These are phyloP conservation scores for Chesias legatella DNA, from an alignment of 2,888 invertebrate species.

Conservation along the genomic window DNA sequence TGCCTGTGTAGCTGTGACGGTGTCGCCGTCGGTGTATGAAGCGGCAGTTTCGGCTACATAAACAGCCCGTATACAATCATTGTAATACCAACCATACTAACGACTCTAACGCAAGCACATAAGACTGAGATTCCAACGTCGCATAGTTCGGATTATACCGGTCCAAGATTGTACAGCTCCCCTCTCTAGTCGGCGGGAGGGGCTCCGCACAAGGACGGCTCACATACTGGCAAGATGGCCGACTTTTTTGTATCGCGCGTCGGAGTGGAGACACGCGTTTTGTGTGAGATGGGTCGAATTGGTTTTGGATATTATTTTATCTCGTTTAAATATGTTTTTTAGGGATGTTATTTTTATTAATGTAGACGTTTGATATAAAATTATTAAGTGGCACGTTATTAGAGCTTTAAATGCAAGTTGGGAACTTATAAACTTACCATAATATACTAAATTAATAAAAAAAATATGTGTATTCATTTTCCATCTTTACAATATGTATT, in stretches of 20 bases:
- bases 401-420: no score
- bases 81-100: constrained; percentile 28
- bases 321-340: no score
- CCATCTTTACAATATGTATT: no score
- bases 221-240: constrained; percentile 73
- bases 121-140: constrained; percentile 37
- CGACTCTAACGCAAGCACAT: constrained; percentile 28
- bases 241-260: constrained; percentile 54
- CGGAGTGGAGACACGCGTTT: constrained; percentile 26
- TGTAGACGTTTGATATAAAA: no score
- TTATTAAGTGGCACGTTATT: no score
- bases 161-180: constrained; percentile 49
- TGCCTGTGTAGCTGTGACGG: constrained; percentile 8
- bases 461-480: no score
- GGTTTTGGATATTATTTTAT: no score
- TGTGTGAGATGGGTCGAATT: no score
- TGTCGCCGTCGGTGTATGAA: constrained; percentile 79
- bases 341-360: no score
- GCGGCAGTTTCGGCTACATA: constrained; percentile 80
- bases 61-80: constrained; percentile 74
- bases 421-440: no score
- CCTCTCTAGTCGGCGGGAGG: constrained; percentile 59
- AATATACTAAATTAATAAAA: no score
- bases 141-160: constrained; percentile 36
- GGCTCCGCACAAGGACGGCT: constrained; percentile 57